These are phyloP conservation scores for Acropora yongei DNA, from an alignment of 64 coral and sea anemone genomes.

Conservation along the genomic window DNA sequence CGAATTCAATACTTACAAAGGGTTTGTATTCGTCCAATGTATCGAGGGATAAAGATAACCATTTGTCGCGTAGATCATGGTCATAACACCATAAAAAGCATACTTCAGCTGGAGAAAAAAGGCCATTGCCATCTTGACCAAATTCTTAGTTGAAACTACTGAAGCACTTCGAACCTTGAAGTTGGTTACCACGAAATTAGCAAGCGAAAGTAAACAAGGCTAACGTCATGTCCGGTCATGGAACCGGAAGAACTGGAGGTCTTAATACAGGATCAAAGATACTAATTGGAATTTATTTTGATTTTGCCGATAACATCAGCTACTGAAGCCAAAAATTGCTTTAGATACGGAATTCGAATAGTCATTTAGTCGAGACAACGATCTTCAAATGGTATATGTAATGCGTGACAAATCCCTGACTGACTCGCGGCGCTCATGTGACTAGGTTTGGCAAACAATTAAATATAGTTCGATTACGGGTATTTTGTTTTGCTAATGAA, in stretches of 20 bases:
- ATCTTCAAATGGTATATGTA: background rate
- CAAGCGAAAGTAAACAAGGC: background rate
- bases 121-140: background rate
- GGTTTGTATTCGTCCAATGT: constrained; percentile 54
- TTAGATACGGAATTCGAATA: no score
- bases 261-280: background rate
- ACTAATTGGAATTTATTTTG: background rate
- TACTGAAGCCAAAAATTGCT: background rate
- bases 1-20: constrained; percentile 70
- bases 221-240: background rate
- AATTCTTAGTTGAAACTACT: background rate
- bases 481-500: no score
- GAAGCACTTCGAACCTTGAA: background rate
- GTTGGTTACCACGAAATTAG: constrained; percentile 4
- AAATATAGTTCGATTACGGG: background rate
- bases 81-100: background rate
- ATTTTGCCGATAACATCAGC: background rate
- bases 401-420: background rate
- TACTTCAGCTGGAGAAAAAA: background rate
- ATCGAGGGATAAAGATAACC: constrained; percentile 48
- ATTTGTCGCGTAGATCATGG: background rate
- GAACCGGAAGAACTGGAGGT: background rate
- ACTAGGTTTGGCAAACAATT: background rate
- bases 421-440: background rate
- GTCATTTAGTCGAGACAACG: background rate